A percentile compares a stretch with the other conserved stretches of the same genome.
phyloP scores from a whole-genome alignment of 2,888 invertebrate genomes.

The Ctenicera cuprea region DNA sequence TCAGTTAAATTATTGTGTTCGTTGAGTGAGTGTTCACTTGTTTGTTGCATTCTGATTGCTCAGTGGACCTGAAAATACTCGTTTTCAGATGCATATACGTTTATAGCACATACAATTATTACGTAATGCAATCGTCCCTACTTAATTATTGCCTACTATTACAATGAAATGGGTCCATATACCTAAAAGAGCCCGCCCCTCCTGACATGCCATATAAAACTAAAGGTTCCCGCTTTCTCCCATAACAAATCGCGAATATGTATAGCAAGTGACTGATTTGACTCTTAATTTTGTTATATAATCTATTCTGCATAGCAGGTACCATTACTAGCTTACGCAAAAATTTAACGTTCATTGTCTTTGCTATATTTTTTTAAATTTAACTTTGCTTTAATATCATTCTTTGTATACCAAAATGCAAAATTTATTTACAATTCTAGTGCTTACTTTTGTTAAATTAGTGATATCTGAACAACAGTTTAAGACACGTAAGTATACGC shows the following conservation, averaged over 20 bases:
- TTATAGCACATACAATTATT: not conserved
- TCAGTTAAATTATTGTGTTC: no score
- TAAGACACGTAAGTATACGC: slow-evolving; percentile 32
- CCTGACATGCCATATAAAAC: slow-evolving; percentile 55
- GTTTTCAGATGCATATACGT: no score
- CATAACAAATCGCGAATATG: slow-evolving; percentile 45
- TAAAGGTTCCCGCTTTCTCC: slow-evolving; percentile 54
- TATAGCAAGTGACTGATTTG: slow-evolving; percentile 44
- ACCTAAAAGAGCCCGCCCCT: slow-evolving; percentile 34
- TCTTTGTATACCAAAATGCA: not conserved
- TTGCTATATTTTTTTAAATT: no score
- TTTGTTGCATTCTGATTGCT: no score
- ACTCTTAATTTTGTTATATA: slow-evolving; percentile 26
- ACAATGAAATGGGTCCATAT: slow-evolving; percentile 12
- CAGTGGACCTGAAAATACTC: no score
- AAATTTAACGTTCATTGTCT: no score
- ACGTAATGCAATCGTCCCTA: not conserved
- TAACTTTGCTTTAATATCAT: no score
- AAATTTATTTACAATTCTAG: not conserved
- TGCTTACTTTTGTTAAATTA: not conserved
- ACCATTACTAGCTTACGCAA: not conserved
- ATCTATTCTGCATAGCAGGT: slow-evolving; percentile 1
- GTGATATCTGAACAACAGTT: slow-evolving; percentile 2
- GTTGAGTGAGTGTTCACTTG: no score
- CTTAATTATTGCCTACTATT: not conserved